Conservation (phyloP, 2,113 vertebrate species). For the Caracal caracal region DNA sequence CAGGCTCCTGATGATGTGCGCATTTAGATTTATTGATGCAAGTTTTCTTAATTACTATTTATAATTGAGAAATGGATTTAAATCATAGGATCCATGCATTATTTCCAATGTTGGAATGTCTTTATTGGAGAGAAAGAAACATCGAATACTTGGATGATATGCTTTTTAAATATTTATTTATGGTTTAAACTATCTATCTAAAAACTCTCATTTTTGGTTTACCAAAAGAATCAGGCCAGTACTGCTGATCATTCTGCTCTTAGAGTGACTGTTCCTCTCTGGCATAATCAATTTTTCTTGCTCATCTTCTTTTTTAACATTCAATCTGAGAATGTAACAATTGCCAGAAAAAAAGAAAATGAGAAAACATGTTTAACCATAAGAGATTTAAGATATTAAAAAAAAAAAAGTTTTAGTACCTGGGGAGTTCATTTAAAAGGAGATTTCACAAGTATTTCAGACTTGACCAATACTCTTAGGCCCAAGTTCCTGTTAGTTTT, state of each 20-base stretch:
- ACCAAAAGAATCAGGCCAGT: not conserved
- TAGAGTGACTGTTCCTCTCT: not conserved
- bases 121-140: not conserved
- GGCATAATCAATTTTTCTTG: not conserved
- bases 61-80: not conserved
- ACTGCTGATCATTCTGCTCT: not conserved
- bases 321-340: not conserved
- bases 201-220: not conserved
- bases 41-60: not conserved
- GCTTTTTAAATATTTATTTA: slow-evolving; percentile 25
- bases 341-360: not conserved
- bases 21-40: not conserved
- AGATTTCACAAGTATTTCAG: slow-evolving; percentile 44
- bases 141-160: not conserved
- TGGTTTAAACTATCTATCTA: not conserved
- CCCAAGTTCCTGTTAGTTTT: slow-evolving; percentile 15
- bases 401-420: not conserved
- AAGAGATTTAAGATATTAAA: not conserved
- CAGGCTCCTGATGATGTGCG: not conserved
- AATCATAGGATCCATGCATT: not conserved
- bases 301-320: not conserved
- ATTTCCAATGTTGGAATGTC: not conserved
- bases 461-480: not conserved
- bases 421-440: slow-evolving; percentile 3
- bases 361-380: not conserved